Percentiles rank a stretch among this genome's conserved stretches.
These are phyloP conservation scores for Pantherophis vulpinus DNA, from an alignment of 2,797 vertebrate genomes.

Conservation along the genomic window DNA sequence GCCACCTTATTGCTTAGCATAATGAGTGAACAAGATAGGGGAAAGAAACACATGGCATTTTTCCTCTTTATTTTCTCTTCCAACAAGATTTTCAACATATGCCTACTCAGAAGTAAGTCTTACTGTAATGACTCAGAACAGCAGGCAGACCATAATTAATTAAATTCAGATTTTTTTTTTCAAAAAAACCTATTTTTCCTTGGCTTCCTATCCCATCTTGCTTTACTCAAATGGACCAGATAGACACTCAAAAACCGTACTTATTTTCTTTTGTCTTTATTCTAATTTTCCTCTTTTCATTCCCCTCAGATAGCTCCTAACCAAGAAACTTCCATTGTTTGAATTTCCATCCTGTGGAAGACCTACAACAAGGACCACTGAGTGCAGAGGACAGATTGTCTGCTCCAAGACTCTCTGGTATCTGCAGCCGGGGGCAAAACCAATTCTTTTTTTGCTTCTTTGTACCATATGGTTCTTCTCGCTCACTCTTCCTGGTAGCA, in stretches of 20 bases:
- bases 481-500: neutral
- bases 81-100: neutral
- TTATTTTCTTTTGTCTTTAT: neutral
- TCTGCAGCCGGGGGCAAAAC: neutral
- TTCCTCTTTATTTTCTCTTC: neutral
- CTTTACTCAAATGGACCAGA: neutral
- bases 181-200: neutral
- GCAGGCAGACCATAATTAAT: neutral
- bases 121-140: neutral
- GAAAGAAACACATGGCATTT: neutral
- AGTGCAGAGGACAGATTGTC: neutral
- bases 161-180: neutral
- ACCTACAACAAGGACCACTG: neutral
- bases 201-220: too few relatives aligned
- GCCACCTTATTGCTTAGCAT: neutral
- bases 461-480: neutral
- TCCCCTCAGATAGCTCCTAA: neutral
- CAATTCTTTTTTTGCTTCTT: neutral
- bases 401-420: too few relatives aligned
- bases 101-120: neutral
- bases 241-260: neutral
- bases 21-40: neutral
- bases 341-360: neutral
- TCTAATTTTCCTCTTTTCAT: neutral
- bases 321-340: neutral